Evolutionary conservation across 2,888 invertebrate species (phyloP).

Genomic region (Osmoderma eremita): DNA sequence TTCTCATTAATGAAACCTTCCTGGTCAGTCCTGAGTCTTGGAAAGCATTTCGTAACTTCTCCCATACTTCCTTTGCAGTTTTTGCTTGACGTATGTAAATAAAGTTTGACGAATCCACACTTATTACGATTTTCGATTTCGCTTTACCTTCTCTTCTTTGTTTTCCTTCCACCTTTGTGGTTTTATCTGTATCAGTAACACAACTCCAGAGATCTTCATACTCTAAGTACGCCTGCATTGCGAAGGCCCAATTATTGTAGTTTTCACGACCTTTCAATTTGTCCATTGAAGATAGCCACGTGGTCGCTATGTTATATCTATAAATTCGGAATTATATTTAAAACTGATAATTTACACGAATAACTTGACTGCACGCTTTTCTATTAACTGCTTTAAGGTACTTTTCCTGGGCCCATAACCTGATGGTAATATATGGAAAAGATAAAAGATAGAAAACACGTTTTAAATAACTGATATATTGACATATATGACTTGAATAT

Average conservation of each 20-base stretch:
- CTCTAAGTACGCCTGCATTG: not conserved
- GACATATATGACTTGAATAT: too few relatives aligned
- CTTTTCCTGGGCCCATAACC: too few relatives aligned
- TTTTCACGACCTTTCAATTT: not conserved
- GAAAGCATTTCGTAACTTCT: too few relatives aligned
- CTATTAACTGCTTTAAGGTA: too few relatives aligned
- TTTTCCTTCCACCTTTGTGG: not conserved
- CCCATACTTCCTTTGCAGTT: constrained; percentile 49
- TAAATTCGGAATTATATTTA: too few relatives aligned
- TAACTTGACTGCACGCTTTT: too few relatives aligned
- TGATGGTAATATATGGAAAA: too few relatives aligned
- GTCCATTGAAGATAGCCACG: not conserved
- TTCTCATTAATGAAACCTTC: too few relatives aligned
- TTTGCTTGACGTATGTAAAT: constrained; percentile 48
- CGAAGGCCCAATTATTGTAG: not conserved
- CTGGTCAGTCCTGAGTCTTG: too few relatives aligned
- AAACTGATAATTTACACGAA: too few relatives aligned
- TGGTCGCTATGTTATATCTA: constrained; percentile 1
- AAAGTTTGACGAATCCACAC: constrained; percentile 47
- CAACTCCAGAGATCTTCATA: not conserved
- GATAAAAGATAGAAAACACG: too few relatives aligned
- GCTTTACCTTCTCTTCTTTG: constrained; percentile 39
- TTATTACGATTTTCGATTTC: constrained; percentile 45
- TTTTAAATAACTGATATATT: too few relatives aligned
- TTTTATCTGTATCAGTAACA: not conserved